Evolutionary conservation across 2,797 vertebrate genomes (phyloP).

Genomic region (Sebastes hubbsi): DNA sequence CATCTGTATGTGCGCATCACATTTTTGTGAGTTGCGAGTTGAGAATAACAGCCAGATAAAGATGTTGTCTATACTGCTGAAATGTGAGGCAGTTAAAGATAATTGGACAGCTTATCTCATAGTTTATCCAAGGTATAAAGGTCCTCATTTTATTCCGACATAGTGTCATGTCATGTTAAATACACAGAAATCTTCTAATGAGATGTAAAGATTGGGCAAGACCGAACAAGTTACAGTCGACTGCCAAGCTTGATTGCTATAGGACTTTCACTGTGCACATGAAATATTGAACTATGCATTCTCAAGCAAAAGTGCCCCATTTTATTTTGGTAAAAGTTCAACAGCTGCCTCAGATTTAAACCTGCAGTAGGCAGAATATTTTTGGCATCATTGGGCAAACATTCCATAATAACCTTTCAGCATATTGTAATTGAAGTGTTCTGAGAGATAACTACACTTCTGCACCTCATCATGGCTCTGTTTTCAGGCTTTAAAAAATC

Average conservation of each 20-base stretch:
- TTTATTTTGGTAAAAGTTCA: constrained; percentile 1
- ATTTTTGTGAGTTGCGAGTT: constrained; percentile 23
- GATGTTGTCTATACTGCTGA: constrained; percentile 1
- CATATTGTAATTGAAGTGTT: no score
- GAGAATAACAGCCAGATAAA: constrained; percentile 9
- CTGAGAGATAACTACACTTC: no score
- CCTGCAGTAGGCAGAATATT: no score
- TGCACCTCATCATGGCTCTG: no score
- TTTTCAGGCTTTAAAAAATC: no score
- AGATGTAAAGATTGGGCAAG: constrained; percentile 17
- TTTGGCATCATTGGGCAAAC: no score
- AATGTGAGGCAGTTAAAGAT: constrained; percentile 30
- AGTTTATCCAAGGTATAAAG: constrained; percentile 33
- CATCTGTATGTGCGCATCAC: constrained; percentile 11
- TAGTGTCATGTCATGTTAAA: constrained; percentile 23
- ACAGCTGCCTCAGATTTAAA: constrained; percentile 9
- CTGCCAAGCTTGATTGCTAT: constrained; percentile 12
- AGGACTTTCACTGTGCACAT: background rate
- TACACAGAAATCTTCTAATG: constrained; percentile 15
- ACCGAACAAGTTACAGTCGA: constrained; percentile 4
- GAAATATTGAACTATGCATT: background rate
- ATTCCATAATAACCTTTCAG: no score
- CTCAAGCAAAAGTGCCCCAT: constrained; percentile 5
- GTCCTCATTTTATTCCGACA: constrained; percentile 4
- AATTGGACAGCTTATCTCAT: constrained; percentile 17